Conservation (phyloP, 2,797 vertebrate genomes). For the Potorous gilbertii region DNA sequence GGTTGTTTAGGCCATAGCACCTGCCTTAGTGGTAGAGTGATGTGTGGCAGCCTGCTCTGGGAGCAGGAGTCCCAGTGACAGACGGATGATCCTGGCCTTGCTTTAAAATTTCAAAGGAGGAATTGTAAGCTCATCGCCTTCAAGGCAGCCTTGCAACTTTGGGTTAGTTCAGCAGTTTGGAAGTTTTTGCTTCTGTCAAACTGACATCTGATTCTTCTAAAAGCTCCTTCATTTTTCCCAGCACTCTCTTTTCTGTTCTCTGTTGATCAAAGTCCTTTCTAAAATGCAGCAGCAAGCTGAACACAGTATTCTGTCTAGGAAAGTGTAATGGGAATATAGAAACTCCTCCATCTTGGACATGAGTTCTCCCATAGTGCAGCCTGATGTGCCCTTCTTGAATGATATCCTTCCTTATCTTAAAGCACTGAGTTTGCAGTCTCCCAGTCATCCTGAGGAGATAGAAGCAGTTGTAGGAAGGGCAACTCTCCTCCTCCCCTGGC, state of each 20-base stretch:
- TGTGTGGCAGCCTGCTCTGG: not conserved
- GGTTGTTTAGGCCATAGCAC: not conserved
- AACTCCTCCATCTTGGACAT: not conserved
- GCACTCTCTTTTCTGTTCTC: not conserved
- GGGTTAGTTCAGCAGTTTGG: not conserved
- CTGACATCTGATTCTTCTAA: not conserved
- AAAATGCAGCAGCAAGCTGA: not conserved
- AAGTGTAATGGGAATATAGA: not conserved
- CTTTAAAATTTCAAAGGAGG: not conserved
- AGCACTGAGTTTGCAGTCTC: not conserved
- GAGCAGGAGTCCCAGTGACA: not conserved
- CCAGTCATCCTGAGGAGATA: no score
- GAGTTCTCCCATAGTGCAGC: not conserved
- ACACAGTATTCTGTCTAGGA: not conserved
- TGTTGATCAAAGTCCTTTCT: not conserved
- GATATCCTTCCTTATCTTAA: not conserved
- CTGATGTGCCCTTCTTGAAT: not conserved
- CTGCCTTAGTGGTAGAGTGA: not conserved
- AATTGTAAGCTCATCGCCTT: not conserved
- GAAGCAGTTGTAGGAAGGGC: not conserved
- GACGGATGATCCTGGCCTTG: not conserved
- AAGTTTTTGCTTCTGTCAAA: not conserved
- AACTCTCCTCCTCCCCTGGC: not conserved
- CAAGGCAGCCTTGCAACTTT: not conserved
- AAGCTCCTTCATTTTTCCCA: not conserved